phyloP scores from a whole-genome alignment of 2,888 invertebrate genomes.

The Dascillus cervinus region DNA sequence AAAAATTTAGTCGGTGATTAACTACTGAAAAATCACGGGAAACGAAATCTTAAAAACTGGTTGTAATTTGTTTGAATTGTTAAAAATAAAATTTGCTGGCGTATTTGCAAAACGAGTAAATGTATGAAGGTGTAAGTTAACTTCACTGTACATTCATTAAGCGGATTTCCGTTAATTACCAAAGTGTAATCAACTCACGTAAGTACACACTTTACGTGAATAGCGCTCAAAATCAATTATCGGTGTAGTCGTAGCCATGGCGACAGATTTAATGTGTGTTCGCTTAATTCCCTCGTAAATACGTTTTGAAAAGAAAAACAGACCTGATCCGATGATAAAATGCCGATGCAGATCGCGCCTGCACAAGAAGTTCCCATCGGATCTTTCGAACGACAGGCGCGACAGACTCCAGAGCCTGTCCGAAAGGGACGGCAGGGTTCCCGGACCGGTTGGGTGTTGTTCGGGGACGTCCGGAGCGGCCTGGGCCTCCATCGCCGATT shows the following conservation, averaged over 20 bases:
- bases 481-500: background rate
- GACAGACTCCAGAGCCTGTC: constrained; percentile 39
- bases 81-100: no score
- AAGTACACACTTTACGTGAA: constrained; percentile 34
- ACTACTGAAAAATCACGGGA: no score
- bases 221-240: constrained; percentile 26
- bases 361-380: constrained; percentile 35
- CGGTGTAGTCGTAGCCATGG: constrained; percentile 22
- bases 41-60: no score
- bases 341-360: constrained; percentile 36
- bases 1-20: no score
- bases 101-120: constrained; percentile 11
- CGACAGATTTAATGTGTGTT: constrained; percentile 1
- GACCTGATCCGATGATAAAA: constrained; percentile 32
- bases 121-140: constrained; percentile 31
- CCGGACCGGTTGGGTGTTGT: background rate
- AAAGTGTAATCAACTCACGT: constrained; percentile 39
- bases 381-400: constrained; percentile 34
- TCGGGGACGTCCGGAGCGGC: background rate
- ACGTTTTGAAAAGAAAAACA: no score
- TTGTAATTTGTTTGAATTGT: no score
- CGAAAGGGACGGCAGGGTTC: constrained; percentile 27
- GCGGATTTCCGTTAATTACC: constrained; percentile 37
- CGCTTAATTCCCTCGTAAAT: background rate
- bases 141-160: constrained; percentile 34